These are phyloP conservation scores for Engraulis encrasicolus DNA, from an alignment of 2,113 vertebrate species.

Conservation along the genomic window DNA sequence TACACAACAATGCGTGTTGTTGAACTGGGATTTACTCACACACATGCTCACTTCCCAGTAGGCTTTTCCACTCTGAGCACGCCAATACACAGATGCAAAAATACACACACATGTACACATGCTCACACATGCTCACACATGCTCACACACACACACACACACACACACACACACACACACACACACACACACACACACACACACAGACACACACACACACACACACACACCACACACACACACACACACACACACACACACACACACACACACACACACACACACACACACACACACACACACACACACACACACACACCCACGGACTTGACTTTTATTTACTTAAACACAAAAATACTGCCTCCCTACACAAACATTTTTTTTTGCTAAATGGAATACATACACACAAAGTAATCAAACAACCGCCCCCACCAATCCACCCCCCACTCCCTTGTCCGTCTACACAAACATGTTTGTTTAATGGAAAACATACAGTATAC, in stretches of 20 bases:
- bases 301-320: too few relatives aligned
- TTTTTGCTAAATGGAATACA: too few relatives aligned
- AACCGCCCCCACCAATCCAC: too few relatives aligned
- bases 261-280: constrained; percentile 17
- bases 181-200: constrained; percentile 18
- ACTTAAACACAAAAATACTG: background rate
- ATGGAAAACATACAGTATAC: too few relatives aligned
- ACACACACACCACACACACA: background rate
- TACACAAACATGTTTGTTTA: too few relatives aligned
- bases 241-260: constrained; percentile 27
- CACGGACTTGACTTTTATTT: too few relatives aligned
- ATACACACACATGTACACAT: background rate
- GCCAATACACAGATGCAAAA: constrained; percentile 18
- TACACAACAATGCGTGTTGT: too few relatives aligned
- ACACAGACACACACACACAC: background rate
- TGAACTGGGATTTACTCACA: too few relatives aligned
- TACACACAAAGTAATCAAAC: too few relatives aligned
- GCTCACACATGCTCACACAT: constrained; percentile 12
- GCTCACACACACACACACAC: constrained; percentile 18
- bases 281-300: background rate
- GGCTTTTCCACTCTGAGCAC: constrained; percentile 91
- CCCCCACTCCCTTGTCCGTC: too few relatives aligned
- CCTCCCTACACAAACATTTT: too few relatives aligned
- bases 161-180: constrained; percentile 4
- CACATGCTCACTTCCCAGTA: constrained; percentile 84